Base-by-base conservation (phyloP, 2,797 vertebrate genomes). In the Pterois miles region DNA sequence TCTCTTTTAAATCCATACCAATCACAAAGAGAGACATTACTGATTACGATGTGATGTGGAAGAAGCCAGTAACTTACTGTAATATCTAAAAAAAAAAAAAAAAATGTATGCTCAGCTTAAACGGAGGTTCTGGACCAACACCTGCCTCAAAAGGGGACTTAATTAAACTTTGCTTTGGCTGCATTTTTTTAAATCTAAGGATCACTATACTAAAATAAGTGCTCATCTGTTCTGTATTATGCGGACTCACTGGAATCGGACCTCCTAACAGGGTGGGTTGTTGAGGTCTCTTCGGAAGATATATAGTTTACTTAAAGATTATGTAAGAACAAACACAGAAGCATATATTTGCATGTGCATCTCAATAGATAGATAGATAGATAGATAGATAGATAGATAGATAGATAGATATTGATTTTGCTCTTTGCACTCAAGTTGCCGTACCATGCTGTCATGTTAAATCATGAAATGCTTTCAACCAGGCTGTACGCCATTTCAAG, bases 321-420 rank as follows among this genome's bases (percentile, higher is more conserved):
- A 48, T 46, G 22, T n/a, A 67, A 74, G 14, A 60, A 54, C 57
- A 74, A 52, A 68, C 22, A 53, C 31, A 76, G 62, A 54, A 48
- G 52, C 20, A 66, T 69, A 58, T 54, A 8, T n/a, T 13, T 25
- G 20, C 13, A 58, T 40, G 38, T 40, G 38, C 6, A 23, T 22
- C 53, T 27, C 7, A 18, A 1, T 27, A 54, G 25, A 27, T 8
- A 54, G 4, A 7, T 25, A 36, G 4, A 10, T 23, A 20, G 34
- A 48, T n/a, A 48, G 48, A 50, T n/a, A 22, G 48, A 50, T 10
- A 50, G 48, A 50, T 5, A 50, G n/a, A 50, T 2, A 50, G 48
- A 48, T 9, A 48, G 7, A 48, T 9, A 48, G 18, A 53, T 14
- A 52, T 43, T 43, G 40, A 14, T 40, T 43, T 43, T 8, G 40